Conservation (phyloP, 2,113 vertebrate genomes). For the Gambusia affinis region DNA sequence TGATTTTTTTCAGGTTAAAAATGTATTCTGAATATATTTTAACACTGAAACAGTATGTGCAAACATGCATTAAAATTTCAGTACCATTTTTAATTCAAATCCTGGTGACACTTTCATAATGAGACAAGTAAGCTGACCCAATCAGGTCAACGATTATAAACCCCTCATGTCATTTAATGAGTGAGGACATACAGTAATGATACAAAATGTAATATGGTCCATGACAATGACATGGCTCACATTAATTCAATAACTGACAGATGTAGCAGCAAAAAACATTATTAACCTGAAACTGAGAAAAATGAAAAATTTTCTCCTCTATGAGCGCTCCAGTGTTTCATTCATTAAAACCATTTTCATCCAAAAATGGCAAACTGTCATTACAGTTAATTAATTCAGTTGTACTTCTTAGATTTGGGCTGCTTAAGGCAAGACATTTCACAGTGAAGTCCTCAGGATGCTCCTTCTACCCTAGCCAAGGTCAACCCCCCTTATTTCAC, state of each 20-base stretch:
- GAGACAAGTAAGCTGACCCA: not conserved
- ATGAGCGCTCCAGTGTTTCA: slow-evolving; percentile 36
- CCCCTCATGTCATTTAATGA: slow-evolving; percentile 1
- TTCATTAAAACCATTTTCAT: slow-evolving; percentile 41
- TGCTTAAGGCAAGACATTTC: slow-evolving; percentile 34
- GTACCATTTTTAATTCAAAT: no score
- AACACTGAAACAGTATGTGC: no score
- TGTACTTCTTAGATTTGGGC: slow-evolving; percentile 4
- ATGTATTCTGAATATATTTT: no score
- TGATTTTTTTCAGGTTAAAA: no score
- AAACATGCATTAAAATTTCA: no score
- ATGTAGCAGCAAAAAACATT: not conserved
- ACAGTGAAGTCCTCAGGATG: slow-evolving; percentile 22
- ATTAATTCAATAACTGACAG: not conserved
- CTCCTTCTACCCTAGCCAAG: slow-evolving; percentile 44
- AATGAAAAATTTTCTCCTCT: slow-evolving; percentile 34
- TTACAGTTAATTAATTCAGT: slow-evolving; percentile 41
- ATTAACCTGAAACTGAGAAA: slow-evolving; percentile 48
- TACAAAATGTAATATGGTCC: not conserved
- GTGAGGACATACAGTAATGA: not conserved
- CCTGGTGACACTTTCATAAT: no score
- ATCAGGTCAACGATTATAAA: not conserved
- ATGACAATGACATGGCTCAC: not conserved
- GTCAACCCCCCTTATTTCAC: slow-evolving; percentile 54
- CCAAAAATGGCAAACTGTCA: slow-evolving; percentile 49